Evolutionary conservation across 2,797 vertebrate genomes (phyloP).

Genomic region (Ispidina picta): DNA sequence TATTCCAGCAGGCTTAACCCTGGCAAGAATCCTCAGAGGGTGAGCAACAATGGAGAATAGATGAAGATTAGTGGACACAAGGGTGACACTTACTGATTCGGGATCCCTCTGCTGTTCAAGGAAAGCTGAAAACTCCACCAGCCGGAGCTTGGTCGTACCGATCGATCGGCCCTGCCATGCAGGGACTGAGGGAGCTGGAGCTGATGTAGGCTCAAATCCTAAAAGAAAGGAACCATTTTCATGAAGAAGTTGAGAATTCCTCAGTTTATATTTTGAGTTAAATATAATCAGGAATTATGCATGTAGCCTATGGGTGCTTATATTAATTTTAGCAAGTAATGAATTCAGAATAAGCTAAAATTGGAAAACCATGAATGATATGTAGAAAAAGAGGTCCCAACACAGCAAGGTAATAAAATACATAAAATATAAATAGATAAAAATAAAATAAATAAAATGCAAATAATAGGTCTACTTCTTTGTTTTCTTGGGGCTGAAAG

Average conservation of each 20-base stretch:
- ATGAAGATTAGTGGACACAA: neutral
- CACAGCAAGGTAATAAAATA: neutral
- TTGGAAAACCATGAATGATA: neutral
- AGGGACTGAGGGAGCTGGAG: constrained; percentile 90
- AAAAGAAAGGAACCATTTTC: constrained; percentile 25
- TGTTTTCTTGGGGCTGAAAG: neutral
- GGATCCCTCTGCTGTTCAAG: constrained; percentile 97
- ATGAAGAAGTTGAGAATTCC: neutral
- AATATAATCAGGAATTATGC: neutral
- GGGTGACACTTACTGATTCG: constrained; percentile 86
- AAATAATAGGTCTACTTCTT: neutral
- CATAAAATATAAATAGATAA: too few species aligned
- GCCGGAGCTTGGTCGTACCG: constrained; percentile 95
- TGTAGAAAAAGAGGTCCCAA: neutral
- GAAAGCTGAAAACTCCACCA: constrained; percentile 97
- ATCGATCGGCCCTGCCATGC: constrained; percentile 98
- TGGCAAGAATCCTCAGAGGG: neutral
- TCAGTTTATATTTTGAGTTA: neutral
- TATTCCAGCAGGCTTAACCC: neutral
- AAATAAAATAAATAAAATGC: too few species aligned
- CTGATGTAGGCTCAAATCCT: constrained; percentile 92
- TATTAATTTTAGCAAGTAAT: neutral
- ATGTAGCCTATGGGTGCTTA: neutral
- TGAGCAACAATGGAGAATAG: neutral
- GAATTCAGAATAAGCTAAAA: constrained; percentile 1